Evolutionary conservation across 1,140 invertebrate genomes (phyloP).

Genomic region (Musca domestica): DNA sequence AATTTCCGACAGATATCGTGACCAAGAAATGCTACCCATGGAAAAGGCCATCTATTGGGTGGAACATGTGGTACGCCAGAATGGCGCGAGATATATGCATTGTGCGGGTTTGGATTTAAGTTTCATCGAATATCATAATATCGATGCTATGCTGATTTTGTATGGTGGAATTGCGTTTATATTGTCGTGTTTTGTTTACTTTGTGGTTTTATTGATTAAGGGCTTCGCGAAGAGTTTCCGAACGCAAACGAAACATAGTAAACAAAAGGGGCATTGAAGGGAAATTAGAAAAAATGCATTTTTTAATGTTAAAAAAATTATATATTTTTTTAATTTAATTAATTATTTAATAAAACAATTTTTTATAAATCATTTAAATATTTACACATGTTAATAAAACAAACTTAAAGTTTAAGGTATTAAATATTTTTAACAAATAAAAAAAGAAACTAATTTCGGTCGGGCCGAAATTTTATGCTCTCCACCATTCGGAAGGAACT

Average conservation of each 20-base stretch:
- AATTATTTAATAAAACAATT: too few relatives aligned
- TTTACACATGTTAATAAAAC: too few relatives aligned
- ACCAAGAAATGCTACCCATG: conserved; percentile 61
- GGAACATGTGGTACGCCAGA: conserved; percentile 66
- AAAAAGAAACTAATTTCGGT: too few relatives aligned
- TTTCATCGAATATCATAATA: conserved; percentile 38
- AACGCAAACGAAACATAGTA: neutral
- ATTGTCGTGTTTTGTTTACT: neutral
- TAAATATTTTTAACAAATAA: too few relatives aligned
- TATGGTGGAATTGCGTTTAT: neutral
- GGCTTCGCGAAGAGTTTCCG: neutral
- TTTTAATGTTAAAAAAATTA: too few relatives aligned
- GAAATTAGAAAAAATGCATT: neutral
- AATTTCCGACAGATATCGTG: conserved; percentile 61
- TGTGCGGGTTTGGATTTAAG: conserved; percentile 35
- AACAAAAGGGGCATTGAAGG: conserved; percentile 3
- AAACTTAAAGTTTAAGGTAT: too few relatives aligned
- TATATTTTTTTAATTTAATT: too few relatives aligned
- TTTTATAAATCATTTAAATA: too few relatives aligned
- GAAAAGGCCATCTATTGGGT: conserved; percentile 68
- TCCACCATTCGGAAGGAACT: too few relatives aligned
- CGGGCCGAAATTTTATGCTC: too few relatives aligned
- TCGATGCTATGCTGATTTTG: conserved; percentile 32
- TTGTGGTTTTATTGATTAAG: neutral
- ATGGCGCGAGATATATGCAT: conserved; percentile 48